Evolutionary conservation across 2,888 invertebrate species (phyloP), one percentile per base, ranked within the genome.

Genomic region (Eupelmus urozonus): DNA sequence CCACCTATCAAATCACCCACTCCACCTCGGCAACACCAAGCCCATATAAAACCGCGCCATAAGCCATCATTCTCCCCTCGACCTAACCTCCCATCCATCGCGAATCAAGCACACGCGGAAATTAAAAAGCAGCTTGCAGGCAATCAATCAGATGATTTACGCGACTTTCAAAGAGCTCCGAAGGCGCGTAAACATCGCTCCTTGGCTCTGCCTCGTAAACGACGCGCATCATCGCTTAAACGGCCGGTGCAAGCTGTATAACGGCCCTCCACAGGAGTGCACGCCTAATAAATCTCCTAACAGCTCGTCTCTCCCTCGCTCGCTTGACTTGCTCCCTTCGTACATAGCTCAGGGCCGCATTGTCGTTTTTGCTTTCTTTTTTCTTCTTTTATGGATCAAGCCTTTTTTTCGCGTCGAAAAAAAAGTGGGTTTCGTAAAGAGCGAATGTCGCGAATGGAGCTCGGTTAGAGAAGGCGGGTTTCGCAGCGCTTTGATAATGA

Each of bases 81-180:
- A 16, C 16, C 4, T 16, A 13, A 13, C 23, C 3, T 0, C 13
- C 11, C 4, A 25, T 1, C 4, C 9, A 25, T 25, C 3, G 16
- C 16, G 63, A 72, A 72, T 63, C n/a, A 18, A 42, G 42, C 11
- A 45, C 9, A 16, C 3, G 11, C 9, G 11, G 29, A 59, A 59
- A 29, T 59, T 51, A 63, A 53, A 29, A 66, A 66, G 51, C 51
- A 53, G n/a, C 27, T 13, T 55, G 16, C 27, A 66, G 18, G 57
- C 59, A 70, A 76, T 71, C 76, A 57, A 70, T 76, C 7, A 25
- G 18, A 65, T 70, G 76, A 76, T 76, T 76, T 70, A 76, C 53
- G 20, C 20, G 62, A 45, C 45, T 42, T 34, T 40, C 67, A 40
- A 42, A 57, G 57, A 3, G 2, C 13, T 45, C 45, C 27, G 23